These are phyloP conservation scores for Cheilinus undulatus DNA, from an alignment of 2,113 vertebrate species.

Conservation along the genomic window DNA sequence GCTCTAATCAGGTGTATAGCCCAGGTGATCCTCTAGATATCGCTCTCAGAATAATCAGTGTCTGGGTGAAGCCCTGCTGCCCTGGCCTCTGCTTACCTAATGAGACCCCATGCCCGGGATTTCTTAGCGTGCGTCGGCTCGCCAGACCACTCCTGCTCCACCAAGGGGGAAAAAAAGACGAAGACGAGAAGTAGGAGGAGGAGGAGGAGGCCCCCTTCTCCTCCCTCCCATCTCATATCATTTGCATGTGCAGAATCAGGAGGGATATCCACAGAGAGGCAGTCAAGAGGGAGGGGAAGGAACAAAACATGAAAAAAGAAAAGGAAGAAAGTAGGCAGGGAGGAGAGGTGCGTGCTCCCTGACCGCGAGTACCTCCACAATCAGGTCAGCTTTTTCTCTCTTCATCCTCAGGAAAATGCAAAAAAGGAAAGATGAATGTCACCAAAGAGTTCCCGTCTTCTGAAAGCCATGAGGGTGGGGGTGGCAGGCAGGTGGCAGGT, in stretches of 20 bases:
- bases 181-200: slow-evolving; percentile 22
- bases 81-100: slow-evolving; percentile 83
- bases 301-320: slow-evolving; percentile 48
- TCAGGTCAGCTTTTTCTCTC: slow-evolving; percentile 48
- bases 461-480: slow-evolving; percentile 22
- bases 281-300: slow-evolving; percentile 63
- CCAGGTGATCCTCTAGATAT: slow-evolving; percentile 62
- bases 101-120: slow-evolving; percentile 80
- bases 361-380: slow-evolving; percentile 53
- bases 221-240: slow-evolving; percentile 56
- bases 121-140: slow-evolving; percentile 69
- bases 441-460: slow-evolving; percentile 72
- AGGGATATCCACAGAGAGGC: slow-evolving; percentile 69
- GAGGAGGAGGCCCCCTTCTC: slow-evolving; percentile 26
- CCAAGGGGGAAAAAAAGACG: slow-evolving; percentile 64
- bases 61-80: slow-evolving; percentile 69
- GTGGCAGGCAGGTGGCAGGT: slow-evolving; percentile 56
- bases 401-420: slow-evolving; percentile 59
- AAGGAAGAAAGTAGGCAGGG: slow-evolving; percentile 12
- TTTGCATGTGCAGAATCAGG: slow-evolving; percentile 77
- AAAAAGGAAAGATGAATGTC: slow-evolving; percentile 69
- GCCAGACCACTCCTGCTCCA: slow-evolving; percentile 65
- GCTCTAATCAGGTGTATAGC: slow-evolving; percentile 62
- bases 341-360: slow-evolving; percentile 43
- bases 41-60: slow-evolving; percentile 75